These are phyloP conservation scores for Elephas maximus DNA, from an alignment of 2,113 vertebrate genomes.

Conservation along the genomic window DNA sequence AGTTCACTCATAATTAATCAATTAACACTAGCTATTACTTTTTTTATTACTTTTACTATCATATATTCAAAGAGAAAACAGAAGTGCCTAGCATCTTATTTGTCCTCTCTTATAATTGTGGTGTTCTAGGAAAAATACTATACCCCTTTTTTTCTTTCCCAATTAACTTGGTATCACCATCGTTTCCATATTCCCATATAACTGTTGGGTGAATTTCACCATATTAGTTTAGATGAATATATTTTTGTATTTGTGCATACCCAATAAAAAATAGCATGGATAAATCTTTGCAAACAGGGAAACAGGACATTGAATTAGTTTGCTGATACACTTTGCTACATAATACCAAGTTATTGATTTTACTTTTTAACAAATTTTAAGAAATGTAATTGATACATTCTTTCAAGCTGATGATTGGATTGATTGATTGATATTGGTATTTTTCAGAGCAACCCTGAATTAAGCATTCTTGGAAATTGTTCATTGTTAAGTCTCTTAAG, in stretches of 20 bases:
- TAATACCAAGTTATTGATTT: neutral
- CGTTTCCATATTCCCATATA: neutral
- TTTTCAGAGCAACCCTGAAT: neutral
- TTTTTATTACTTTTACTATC: neutral
- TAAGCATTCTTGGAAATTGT: constrained; percentile 4
- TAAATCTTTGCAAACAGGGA: neutral
- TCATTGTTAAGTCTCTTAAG: constrained; percentile 16
- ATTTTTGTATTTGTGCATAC: neutral
- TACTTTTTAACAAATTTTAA: neutral
- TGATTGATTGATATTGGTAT: neutral
- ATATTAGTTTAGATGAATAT: neutral
- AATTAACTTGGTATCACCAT: neutral
- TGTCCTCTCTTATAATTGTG: neutral
- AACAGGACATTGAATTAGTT: neutral
- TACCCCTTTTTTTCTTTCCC: neutral
- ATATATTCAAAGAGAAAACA: neutral
- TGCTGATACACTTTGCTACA: neutral
- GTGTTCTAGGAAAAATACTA: neutral
- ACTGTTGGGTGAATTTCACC: neutral
- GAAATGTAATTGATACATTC: neutral
- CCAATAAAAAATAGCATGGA: rapidly evolving
- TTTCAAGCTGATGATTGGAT: neutral
- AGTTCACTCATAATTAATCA: neutral
- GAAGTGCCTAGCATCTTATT: neutral
- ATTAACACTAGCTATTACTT: neutral